Percentiles rank a stretch among this genome's conserved stretches.
Conservation (phyloP, 2,888 invertebrate species). For the Dione vanillae region DNA sequence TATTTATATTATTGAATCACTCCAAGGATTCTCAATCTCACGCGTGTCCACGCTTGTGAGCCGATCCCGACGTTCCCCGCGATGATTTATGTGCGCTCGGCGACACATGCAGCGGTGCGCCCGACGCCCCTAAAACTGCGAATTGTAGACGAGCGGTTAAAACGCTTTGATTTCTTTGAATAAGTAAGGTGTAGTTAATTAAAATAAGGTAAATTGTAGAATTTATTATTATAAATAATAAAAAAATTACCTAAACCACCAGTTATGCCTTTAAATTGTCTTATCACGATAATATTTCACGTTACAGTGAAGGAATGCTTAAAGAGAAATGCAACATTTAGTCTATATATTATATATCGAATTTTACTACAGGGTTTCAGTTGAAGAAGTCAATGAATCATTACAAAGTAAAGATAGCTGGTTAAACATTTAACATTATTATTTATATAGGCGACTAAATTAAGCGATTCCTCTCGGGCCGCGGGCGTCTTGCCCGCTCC, state of each 20-base stretch:
- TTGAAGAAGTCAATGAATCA: conserved; percentile 20
- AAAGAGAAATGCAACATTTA: too few relatives aligned
- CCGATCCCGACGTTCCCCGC: conserved; percentile 68
- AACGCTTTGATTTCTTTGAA: conserved; percentile 53
- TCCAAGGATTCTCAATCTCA: conserved; percentile 50
- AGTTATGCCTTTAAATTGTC: not conserved
- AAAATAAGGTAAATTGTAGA: not conserved
- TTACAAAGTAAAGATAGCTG: conserved; percentile 7
- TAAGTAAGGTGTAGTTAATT: not conserved
- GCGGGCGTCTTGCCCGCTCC: conserved; percentile 55
- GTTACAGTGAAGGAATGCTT: not conserved
- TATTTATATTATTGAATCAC: conserved; percentile 35
- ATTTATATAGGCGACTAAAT: conserved; percentile 51
- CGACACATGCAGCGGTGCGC: conserved; percentile 82
- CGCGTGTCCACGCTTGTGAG: conserved; percentile 62
- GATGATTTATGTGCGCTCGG: conserved; percentile 77
- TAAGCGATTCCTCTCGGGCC: conserved; percentile 53
- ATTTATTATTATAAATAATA: not conserved
- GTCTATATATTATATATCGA: not conserved
- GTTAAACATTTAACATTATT: conserved; percentile 42
- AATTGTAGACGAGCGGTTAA: conserved; percentile 57
- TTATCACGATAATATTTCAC: not conserved
- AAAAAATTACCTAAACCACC: not conserved
- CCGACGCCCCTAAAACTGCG: conserved; percentile 72
- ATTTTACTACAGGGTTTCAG: not conserved